Percentiles rank a stretch among this genome's conserved stretches.
phyloP scores from a whole-genome alignment of 30 jellyfish, hydroid and myxozoan species.

The Sanderia malayensis region DNA sequence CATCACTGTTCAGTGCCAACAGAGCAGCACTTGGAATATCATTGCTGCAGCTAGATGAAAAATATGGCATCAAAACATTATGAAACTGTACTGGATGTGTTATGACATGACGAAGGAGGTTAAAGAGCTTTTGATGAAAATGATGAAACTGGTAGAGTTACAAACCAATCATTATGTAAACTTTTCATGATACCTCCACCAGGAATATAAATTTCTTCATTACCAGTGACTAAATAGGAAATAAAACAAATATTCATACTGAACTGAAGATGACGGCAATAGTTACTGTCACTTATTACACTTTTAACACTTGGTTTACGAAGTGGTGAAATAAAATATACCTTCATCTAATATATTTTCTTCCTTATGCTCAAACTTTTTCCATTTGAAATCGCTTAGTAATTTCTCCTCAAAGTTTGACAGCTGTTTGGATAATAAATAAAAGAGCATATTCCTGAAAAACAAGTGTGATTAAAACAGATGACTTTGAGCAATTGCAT shows the following conservation, averaged over 20 bases:
- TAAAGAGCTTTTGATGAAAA: no score
- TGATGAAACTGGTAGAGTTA: no score
- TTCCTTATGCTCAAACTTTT: slow-evolving; percentile 21
- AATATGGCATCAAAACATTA: not conserved
- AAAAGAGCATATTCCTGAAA: not conserved
- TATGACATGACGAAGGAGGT: not conserved
- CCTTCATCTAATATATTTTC: slow-evolving; percentile 4
- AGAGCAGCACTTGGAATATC: slow-evolving; percentile 30
- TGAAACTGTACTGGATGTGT: not conserved
- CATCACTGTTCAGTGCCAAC: slow-evolving; percentile 55
- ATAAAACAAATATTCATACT: not conserved
- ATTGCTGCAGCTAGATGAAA: slow-evolving; percentile 19
- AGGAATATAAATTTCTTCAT: slow-evolving; percentile 40
- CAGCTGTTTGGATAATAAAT: slow-evolving; percentile 24
- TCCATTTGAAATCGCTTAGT: slow-evolving; percentile 11
- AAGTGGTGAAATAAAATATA: no score
- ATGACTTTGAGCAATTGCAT: not conserved
- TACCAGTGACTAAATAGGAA: not conserved
- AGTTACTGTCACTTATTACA: not conserved
- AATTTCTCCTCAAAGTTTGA: slow-evolving; percentile 11
- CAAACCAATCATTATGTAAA: slow-evolving; percentile 53
- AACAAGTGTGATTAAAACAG: not conserved
- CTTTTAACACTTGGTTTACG: no score
- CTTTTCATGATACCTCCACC: slow-evolving; percentile 58
- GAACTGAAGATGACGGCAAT: not conserved